These are phyloP conservation scores for Lagocephalus sceleratus DNA, from an alignment of 2,797 vertebrate genomes.

Conservation along the genomic window DNA sequence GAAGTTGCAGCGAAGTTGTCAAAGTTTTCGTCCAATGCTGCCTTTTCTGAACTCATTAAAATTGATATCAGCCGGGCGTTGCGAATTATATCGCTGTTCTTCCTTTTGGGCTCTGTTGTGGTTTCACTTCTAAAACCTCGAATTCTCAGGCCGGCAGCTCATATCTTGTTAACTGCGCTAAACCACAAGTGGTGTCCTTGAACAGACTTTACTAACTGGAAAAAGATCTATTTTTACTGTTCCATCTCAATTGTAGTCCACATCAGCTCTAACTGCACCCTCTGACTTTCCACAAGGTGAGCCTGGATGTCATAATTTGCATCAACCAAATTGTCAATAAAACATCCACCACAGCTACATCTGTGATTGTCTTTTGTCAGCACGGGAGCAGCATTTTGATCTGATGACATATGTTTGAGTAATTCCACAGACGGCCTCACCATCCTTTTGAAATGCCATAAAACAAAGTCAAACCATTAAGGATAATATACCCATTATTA, in stretches of 20 bases:
- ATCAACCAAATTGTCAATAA: not conserved
- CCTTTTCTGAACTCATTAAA: slow-evolving; percentile 22
- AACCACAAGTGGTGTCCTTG: slow-evolving; percentile 43
- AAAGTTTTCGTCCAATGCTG: slow-evolving; percentile 32
- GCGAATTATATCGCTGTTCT: slow-evolving; percentile 2
- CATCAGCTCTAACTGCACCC: not conserved
- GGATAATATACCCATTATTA: slow-evolving; percentile 77
- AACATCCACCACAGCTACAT: slow-evolving; percentile 1
- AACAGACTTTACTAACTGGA: slow-evolving; percentile 34
- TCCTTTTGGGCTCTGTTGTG: slow-evolving; percentile 16
- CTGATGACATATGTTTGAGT: slow-evolving; percentile 60
- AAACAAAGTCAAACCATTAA: slow-evolving; percentile 74
- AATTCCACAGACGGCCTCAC: slow-evolving; percentile 52
- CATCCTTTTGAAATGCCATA: slow-evolving; percentile 65
- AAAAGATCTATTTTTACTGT: slow-evolving; percentile 9
- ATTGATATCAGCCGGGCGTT: slow-evolving; percentile 14
- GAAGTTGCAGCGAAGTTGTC: slow-evolving; percentile 38
- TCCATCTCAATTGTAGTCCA: slow-evolving; percentile 1
- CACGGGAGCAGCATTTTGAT: slow-evolving; percentile 43
- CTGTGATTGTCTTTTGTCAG: slow-evolving; percentile 46
- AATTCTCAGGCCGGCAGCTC: slow-evolving; percentile 41
- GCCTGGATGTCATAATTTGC: slow-evolving; percentile 16
- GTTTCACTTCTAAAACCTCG: slow-evolving; percentile 39
- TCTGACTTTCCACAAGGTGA: slow-evolving; percentile 9
- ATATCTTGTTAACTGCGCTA: slow-evolving; percentile 42